These are phyloP conservation scores for Podiceps cristatus DNA, from an alignment of 2,113 vertebrate genomes.

Conservation along the genomic window DNA sequence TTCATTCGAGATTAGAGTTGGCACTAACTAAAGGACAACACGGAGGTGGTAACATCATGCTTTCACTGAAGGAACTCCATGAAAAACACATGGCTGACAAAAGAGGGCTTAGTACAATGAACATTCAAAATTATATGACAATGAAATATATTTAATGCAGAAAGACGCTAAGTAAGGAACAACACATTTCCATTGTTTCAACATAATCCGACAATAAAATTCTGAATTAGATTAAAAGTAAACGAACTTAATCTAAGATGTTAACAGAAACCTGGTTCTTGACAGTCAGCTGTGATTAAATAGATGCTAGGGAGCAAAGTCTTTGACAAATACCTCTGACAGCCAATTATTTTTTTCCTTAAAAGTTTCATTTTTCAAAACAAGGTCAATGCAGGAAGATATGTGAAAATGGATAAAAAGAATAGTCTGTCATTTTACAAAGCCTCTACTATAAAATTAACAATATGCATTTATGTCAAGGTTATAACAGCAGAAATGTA, in stretches of 20 bases:
- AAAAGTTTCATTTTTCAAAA: background rate
- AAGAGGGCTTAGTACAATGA: background rate
- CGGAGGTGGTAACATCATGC: background rate
- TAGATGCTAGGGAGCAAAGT: background rate
- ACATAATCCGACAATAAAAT: background rate
- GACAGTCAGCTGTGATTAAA: background rate
- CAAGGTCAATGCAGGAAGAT: background rate
- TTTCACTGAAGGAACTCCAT: background rate
- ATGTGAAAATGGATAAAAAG: background rate
- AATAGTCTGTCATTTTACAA: background rate
- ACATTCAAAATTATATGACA: background rate
- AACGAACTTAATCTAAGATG: background rate
- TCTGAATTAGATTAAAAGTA: background rate
- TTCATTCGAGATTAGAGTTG: background rate
- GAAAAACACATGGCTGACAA: background rate
- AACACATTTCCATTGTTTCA: background rate
- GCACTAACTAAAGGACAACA: background rate
- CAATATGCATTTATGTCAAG: background rate
- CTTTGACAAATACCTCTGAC: background rate
- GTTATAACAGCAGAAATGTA: background rate
- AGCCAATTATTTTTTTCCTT: constrained; percentile 7
- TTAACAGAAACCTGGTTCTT: background rate
- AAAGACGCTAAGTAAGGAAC: background rate
- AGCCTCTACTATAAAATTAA: background rate
- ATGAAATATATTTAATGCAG: background rate